Conservation (phyloP, 2,113 vertebrate species). For the Prinia subflava region DNA sequence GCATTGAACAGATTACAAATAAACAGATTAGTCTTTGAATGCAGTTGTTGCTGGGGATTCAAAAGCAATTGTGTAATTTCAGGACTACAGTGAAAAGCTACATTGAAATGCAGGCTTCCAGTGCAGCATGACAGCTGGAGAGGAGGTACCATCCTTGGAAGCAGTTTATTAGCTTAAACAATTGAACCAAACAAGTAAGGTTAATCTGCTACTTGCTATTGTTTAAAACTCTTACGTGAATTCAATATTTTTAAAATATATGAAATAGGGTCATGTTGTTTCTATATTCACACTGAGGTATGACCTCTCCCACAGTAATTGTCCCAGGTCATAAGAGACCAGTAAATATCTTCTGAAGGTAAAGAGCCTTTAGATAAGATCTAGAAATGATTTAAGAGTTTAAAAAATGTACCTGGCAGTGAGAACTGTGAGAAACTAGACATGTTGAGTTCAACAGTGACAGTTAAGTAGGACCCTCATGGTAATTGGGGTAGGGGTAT, state of each 20-base stretch:
- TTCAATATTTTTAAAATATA: neutral
- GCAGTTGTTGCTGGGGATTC: neutral
- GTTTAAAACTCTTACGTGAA: neutral
- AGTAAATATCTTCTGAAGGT: neutral
- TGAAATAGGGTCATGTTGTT: neutral
- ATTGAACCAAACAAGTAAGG: neutral
- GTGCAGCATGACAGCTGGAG: neutral
- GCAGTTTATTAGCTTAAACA: neutral
- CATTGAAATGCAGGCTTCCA: neutral
- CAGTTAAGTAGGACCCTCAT: neutral
- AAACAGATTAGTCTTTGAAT: neutral
- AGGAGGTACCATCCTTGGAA: neutral
- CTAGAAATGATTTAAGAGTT: neutral
- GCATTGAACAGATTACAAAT: neutral
- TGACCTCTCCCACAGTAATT: neutral
- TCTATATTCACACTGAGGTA: neutral
- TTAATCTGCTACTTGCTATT: neutral
- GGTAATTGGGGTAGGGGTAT: neutral
- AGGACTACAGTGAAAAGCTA: neutral
- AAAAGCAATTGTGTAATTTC: neutral
- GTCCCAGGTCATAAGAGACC: neutral
- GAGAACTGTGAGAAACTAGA: neutral
- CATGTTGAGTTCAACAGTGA: neutral
- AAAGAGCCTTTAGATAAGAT: neutral
- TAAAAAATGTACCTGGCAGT: neutral